Evolutionary conservation across 2,888 invertebrate species (phyloP).

Genomic region (Tenodera sinensis): DNA sequence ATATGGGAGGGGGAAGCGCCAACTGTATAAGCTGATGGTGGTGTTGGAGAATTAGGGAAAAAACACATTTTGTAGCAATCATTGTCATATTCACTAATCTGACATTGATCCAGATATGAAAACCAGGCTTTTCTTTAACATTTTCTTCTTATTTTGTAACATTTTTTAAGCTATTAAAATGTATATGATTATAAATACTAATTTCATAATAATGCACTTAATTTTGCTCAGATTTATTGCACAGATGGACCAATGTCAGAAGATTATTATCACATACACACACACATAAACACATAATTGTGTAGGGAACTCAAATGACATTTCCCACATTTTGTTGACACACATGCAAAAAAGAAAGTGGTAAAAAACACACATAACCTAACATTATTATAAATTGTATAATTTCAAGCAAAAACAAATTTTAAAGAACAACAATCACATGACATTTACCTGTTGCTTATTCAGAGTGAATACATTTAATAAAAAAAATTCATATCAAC

Average conservation of each 20-base stretch:
- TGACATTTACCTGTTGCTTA: no score
- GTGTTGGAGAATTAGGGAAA: background rate
- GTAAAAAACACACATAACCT: no score
- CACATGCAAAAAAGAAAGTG: background rate
- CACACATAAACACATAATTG: background rate
- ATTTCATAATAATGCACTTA: no score
- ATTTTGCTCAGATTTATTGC: background rate
- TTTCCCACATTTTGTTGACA: background rate
- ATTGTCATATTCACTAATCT: background rate
- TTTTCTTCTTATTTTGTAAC: background rate
- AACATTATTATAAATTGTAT: no score
- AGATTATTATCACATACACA: background rate
- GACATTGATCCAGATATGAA: background rate
- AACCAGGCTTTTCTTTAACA: background rate
- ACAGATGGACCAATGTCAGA: background rate
- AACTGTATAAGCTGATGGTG: conserved; percentile 78
- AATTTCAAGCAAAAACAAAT: no score
- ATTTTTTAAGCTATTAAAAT: background rate
- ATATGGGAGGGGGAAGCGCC: conserved; percentile 95
- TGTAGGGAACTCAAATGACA: background rate
- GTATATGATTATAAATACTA: no score
- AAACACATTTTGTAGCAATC: background rate
- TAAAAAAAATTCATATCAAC: no score
- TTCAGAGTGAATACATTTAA: no score
- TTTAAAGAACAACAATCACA: no score